Percentiles rank a stretch among this genome's conserved stretches.
phyloP scores from a whole-genome alignment of 2,888 invertebrate species.

The Apamea anceps region DNA sequence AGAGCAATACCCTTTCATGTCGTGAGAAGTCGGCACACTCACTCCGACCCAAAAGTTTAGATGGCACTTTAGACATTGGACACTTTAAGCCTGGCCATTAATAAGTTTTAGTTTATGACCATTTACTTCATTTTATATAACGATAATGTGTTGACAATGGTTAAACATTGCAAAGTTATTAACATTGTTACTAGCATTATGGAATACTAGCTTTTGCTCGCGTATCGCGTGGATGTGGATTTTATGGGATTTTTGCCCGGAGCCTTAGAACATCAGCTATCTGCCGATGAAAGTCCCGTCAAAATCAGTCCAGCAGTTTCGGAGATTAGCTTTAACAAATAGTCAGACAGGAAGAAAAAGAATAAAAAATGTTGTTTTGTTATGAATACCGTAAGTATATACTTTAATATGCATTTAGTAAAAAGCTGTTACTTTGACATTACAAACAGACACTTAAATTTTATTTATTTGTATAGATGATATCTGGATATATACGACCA shows the following conservation, averaged over 20 bases:
- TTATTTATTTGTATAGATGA: too few species aligned
- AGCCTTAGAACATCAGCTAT: neutral
- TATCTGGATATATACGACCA: too few species aligned
- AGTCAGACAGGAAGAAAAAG: too few species aligned
- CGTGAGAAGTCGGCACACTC: constrained; percentile 18
- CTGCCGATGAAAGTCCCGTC: neutral
- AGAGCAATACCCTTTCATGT: constrained; percentile 23
- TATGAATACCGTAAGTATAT: too few species aligned
- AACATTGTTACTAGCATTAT: neutral
- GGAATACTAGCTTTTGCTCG: neutral
- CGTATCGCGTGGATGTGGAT: neutral
- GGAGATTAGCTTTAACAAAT: neutral
- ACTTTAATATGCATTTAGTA: too few species aligned
- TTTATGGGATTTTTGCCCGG: neutral
- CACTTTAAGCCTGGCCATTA: constrained; percentile 18
- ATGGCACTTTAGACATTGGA: constrained; percentile 22
- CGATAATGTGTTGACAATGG: neutral
- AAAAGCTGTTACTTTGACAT: too few species aligned
- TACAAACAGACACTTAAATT: too few species aligned
- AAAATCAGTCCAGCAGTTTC: neutral
- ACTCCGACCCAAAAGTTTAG: constrained; percentile 48
- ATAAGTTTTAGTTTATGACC: constrained; percentile 21
- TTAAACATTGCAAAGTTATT: neutral
- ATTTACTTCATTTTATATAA: constrained; percentile 11
- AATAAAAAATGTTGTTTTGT: too few species aligned